Base-by-base conservation (phyloP, 2,797 vertebrate species). In the Todus mexicanus region DNA sequence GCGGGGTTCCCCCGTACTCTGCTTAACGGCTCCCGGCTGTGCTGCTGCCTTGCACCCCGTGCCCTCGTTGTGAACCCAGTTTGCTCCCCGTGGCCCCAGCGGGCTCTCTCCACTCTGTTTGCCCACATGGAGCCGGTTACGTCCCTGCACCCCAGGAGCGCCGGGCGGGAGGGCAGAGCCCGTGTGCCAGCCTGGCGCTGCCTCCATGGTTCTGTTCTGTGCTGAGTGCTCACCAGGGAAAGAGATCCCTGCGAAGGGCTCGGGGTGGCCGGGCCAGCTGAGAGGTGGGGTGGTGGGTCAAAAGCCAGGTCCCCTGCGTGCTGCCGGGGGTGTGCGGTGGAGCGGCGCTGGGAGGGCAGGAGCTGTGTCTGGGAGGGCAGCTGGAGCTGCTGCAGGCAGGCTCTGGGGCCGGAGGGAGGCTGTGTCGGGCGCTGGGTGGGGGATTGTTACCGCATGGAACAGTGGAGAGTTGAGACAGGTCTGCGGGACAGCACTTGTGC, bases 61-160 rank as follows among this genome's bases (percentile, higher is more conserved):
- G 48, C 8, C 10, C 11, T 22, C 0, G 0, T 10, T 53, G 26
- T 25, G 20, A 29, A 33, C n/a, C 40, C 4, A 0, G 47, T 61
- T 43, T 43, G 9, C 37, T 9, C 19, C 8, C 12, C 6, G 2
- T 2, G 17, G 45, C 33, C 37, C 31, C 26, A 25, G 23, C 50
- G 57, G 17, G 33, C 25, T 26, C 51, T 60, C 22, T 22, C 23
- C 61, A 51, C 38, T 33, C 40, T 3, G 1, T 9, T n/a, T 53
- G 56, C 7, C 29, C 61, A 9, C 2, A 2, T 1, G 10, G 11
- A 31, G 31, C 31, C 3, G 4, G 21, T 37, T 18, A 27, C 19
- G 2, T 48, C 56, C 65, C 75, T 15, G 57, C 12, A 4, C 31
- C 8, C 3, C 31, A 12, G 56, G 70, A 33, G 11, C 3, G 1